Conservation (phyloP, 37 sponge, comb jelly and placozoan genomes). For the Dysidea cf. avara region DNA sequence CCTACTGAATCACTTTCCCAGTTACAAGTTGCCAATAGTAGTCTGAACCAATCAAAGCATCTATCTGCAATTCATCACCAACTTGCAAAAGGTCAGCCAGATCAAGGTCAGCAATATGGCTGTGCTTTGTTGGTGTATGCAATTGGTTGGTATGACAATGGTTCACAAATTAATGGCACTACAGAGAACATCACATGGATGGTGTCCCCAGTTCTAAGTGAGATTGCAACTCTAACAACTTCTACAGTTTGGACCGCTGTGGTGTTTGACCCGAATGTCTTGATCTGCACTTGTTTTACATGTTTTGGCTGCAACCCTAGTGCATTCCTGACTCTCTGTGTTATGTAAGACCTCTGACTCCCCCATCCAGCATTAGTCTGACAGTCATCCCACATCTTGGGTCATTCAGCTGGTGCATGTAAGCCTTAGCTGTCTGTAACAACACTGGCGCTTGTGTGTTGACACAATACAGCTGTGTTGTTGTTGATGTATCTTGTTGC, state of each 20-base stretch:
- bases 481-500: too few species aligned
- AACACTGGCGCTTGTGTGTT: too few species aligned
- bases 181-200: too few species aligned
- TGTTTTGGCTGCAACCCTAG: constrained; percentile 19
- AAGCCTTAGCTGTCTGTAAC: constrained; percentile 33
- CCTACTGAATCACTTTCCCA: constrained; percentile 12
- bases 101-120: constrained; percentile 29
- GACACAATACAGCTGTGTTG: too few species aligned
- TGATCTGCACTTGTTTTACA: constrained; percentile 2
- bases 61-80: background rate
- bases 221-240: too few species aligned
- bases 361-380: constrained; percentile 29
- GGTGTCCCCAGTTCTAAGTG: too few species aligned
- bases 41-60: too few species aligned
- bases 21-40: constrained; percentile 43
- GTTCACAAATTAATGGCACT: too few species aligned
- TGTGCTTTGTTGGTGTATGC: too few species aligned
- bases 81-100: constrained; percentile 24
- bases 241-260: too few species aligned
- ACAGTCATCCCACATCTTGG: background rate
- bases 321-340: background rate
- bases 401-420: constrained; percentile 7
- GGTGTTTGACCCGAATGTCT: constrained; percentile 16
- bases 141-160: too few species aligned
- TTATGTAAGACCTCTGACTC: constrained; percentile 23